Conservation (phyloP, 2,113 vertebrate genomes). For the Sterrhoptilus dennistouni region DNA sequence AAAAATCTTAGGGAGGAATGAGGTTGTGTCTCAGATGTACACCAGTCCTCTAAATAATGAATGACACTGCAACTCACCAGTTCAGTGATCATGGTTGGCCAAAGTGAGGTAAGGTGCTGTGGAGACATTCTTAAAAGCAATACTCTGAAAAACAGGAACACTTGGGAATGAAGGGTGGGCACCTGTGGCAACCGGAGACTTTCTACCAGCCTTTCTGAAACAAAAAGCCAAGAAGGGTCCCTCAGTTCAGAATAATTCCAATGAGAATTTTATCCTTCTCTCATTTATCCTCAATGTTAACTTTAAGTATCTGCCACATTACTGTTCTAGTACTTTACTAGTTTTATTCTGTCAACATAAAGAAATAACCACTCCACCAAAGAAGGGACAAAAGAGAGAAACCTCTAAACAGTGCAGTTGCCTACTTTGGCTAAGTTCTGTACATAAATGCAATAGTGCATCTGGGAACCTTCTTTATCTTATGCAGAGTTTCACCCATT, state of each 20-base stretch:
- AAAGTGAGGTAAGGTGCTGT: slow-evolving; percentile 96
- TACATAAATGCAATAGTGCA: not conserved
- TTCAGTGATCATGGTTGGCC: slow-evolving; percentile 99
- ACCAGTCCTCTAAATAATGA: not conserved
- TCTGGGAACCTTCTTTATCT: not conserved
- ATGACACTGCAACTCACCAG: slow-evolving; percentile 80
- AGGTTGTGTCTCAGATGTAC: not conserved
- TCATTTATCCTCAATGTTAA: not conserved
- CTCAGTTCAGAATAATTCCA: slow-evolving; percentile 25
- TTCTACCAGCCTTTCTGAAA: slow-evolving; percentile 96
- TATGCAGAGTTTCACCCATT: not conserved
- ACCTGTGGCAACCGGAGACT: slow-evolving; percentile 96
- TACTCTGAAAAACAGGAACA: slow-evolving; percentile 99
- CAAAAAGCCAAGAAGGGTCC: slow-evolving; percentile 29
- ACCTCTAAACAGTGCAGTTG: not conserved
- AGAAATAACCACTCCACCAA: not conserved
- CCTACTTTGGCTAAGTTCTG: not conserved
- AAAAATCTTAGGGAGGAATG: not conserved
- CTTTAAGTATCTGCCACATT: not conserved
- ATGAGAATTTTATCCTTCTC: not conserved
- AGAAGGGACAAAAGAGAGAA: not conserved
- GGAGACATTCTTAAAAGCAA: slow-evolving; percentile 97
- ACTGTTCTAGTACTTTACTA: not conserved
- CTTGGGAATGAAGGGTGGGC: slow-evolving; percentile 97
- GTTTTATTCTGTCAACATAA: not conserved